Conservation (phyloP, 2,888 invertebrate species). For the Cheilosia vulpina region DNA sequence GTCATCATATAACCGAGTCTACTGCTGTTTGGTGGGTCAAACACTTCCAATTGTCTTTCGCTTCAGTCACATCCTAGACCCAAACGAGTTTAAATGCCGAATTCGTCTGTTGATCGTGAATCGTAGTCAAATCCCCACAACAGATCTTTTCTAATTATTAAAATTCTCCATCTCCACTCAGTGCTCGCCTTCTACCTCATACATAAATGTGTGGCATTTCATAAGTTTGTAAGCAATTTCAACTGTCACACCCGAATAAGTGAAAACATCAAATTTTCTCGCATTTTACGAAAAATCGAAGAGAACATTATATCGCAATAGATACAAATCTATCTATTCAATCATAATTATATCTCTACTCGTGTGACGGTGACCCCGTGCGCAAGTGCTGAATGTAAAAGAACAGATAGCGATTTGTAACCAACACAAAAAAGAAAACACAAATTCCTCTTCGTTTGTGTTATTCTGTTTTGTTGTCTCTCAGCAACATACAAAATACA, state of each 20-base stretch:
- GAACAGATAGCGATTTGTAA: slow-evolving; percentile 38
- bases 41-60: slow-evolving; percentile 46
- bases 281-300: slow-evolving; percentile 64
- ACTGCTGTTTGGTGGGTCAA: slow-evolving; percentile 37
- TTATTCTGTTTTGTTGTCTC: slow-evolving; percentile 42
- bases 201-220: slow-evolving; percentile 8
- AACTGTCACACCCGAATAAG: slow-evolving; percentile 29
- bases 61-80: slow-evolving; percentile 75
- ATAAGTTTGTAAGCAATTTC: slow-evolving; percentile 54
- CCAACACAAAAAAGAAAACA: neutral
- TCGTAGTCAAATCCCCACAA: neutral
- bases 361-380: slow-evolving; percentile 22
- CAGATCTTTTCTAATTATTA: neutral
- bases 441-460: slow-evolving; percentile 16
- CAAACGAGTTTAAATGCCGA: slow-evolving; percentile 74
- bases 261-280: neutral
- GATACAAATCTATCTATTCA: slow-evolving; percentile 60
- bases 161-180: neutral
- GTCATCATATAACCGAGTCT: slow-evolving; percentile 7
- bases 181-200: slow-evolving; percentile 10
- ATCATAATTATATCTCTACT: slow-evolving; percentile 10
- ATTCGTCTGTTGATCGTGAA: slow-evolving; percentile 42
- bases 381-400: slow-evolving; percentile 57
- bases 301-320: slow-evolving; percentile 48
- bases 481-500: slow-evolving; percentile 25